Base-by-base conservation (phyloP, 2,113 vertebrate genomes). In the Rhinichthys klamathensis region DNA sequence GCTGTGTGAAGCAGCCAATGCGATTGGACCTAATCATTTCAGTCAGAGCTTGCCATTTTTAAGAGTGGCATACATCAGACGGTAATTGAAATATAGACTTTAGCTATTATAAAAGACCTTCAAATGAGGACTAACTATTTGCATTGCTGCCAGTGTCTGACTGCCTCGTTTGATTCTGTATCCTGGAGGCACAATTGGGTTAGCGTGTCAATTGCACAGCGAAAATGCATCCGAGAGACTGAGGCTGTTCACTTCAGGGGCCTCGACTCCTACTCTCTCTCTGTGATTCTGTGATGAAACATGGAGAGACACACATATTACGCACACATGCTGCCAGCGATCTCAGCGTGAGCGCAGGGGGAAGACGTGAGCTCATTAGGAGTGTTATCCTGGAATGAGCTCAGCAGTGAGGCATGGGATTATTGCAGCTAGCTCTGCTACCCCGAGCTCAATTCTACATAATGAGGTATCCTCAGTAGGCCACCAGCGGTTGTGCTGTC, bases 281-380 rank as follows among this genome's bases (percentile, higher is more conserved):
- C 38, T 90, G 84, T 89, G 87, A 92, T 93, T 85, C 81, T 84
- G 88, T 82, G 85, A 89, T 89, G 85, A 85, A 87, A 89, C 82
- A 88, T 11, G 51, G 86, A 67, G 84, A 84, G 77, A 89, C 38
- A 54, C 67, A 3, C 58, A 87, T 72, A 88, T 76, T 35, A 88
- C 76, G 84, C 88, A 88, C 70, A 89, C 54, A 41, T 60, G 6
- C 67, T 88, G 88, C 81, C 90, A 89, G 88, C 92, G 85, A 85
- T 83, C 90, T 84, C 89, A 82, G 85, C 83, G 88, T 88, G 91
- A 93, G 88, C 92, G 87, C 87, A 91, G 83, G 61, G 92, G 91
- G 87, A 90, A 90, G 89, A 88, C 85, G 86, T 46, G 89, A 89
- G 90, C 93, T 94, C 94, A 93, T 94, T 94, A 95, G 90, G 90